Evolutionary conservation across 2,113 vertebrate genomes (phyloP).

Genomic region (Trematocara unimaculatum): DNA sequence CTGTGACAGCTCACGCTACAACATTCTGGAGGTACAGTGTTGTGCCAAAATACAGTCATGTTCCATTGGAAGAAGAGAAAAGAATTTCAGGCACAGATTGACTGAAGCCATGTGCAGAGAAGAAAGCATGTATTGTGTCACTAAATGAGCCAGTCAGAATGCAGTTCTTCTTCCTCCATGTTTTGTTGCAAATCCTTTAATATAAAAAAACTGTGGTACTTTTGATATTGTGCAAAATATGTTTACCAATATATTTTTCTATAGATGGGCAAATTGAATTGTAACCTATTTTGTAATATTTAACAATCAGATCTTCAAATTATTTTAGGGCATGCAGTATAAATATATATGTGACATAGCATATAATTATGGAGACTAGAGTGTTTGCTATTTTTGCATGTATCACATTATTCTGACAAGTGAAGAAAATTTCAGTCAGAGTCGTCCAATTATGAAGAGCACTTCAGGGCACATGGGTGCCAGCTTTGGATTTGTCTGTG

Average conservation of each 20-base stretch:
- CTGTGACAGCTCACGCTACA: slow-evolving; percentile 94
- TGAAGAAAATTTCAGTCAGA: neutral
- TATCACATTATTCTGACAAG: neutral
- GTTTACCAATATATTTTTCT: neutral
- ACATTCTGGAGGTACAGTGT: slow-evolving; percentile 88
- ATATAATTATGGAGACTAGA: neutral
- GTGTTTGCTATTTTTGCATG: neutral
- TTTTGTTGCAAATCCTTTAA: neutral
- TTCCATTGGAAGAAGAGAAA: neutral
- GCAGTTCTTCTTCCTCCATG: neutral
- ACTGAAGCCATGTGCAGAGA: neutral
- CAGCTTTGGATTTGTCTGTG: neutral
- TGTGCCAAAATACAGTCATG: neutral
- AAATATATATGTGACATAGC: neutral
- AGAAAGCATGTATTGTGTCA: slow-evolving; percentile 23
- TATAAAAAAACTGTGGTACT: neutral
- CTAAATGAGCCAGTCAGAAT: neutral
- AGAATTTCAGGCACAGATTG: slow-evolving; percentile 6
- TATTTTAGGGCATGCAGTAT: neutral
- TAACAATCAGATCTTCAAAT: neutral
- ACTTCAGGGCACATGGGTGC: neutral
- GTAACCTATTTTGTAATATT: neutral
- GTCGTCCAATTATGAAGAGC: neutral
- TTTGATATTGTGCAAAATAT: neutral
- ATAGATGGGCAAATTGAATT: neutral